Conservation (phyloP, 2,113 vertebrate genomes). For the Cyphomyrus plagiostoma region DNA sequence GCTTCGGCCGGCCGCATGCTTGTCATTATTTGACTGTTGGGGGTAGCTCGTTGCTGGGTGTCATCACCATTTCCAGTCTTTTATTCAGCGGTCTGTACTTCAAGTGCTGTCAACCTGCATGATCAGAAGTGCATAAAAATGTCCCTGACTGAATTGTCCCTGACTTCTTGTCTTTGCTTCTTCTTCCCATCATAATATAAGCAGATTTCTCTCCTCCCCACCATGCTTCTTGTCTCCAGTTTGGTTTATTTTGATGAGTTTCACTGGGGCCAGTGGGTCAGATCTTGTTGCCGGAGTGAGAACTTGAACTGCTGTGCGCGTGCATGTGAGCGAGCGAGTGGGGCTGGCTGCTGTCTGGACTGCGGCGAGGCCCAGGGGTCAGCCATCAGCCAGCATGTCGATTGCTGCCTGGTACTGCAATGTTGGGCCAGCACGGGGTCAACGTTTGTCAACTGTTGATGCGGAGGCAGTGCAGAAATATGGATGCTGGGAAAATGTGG, state of each 20-base stretch:
- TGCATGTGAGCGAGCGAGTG: not conserved
- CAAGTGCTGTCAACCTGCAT: conserved; percentile 64
- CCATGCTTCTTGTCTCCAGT: conserved; percentile 26
- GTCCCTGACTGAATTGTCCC: conserved; percentile 39
- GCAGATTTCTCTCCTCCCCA: conserved; percentile 47
- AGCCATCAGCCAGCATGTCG: conserved; percentile 63
- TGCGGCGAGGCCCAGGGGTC: conserved; percentile 52
- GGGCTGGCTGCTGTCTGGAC: conserved; percentile 39
- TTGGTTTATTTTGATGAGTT: conserved; percentile 59
- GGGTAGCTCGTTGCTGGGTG: conserved; percentile 63
- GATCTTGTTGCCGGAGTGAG: conserved; percentile 50
- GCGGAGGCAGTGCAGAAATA: conserved; percentile 32
- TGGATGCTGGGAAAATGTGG: conserved; percentile 31
- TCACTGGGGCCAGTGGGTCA: conserved; percentile 55
- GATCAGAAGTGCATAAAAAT: conserved; percentile 60
- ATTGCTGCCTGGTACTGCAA: conserved; percentile 62
- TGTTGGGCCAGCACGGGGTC: conserved; percentile 54
- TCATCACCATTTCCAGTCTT: conserved; percentile 58
- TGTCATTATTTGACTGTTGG: conserved; percentile 73
- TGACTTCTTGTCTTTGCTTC: not conserved
- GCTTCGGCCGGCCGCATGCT: conserved; percentile 59
- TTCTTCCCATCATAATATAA: conserved; percentile 43
- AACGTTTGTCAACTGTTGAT: conserved; percentile 64
- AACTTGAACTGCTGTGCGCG: conserved; percentile 42
- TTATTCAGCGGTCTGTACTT: conserved; percentile 70